Base-by-base conservation (phyloP, 2,888 invertebrate species). In the Metacarcinus magister region DNA sequence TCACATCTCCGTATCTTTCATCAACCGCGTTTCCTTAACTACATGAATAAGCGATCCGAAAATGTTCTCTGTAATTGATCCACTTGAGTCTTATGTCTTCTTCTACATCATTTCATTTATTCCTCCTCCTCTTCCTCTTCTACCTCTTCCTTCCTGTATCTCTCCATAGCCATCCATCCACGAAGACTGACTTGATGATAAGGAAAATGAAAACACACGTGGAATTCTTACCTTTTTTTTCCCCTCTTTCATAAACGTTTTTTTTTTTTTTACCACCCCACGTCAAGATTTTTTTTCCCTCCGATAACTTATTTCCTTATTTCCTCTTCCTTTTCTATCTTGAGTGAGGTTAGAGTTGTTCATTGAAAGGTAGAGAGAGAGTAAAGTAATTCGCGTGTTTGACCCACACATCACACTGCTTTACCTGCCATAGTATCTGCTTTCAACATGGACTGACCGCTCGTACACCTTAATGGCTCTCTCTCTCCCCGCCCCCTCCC, bases 11-110 rank as follows among this genome's bases (percentile, higher is more conserved):
- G 75, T 75, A n/a, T 28, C 75, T 23, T 75, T 75, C 23, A 75
- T 75, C n/a, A 75, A 23, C 75, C n/a, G 23, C 23, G n/a, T 28
- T 75, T 75, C 28, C 75, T 75, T 28, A 75, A 75, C 75, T 75
- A 75, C n/a, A 75, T 75, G 75, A 75, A 75, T 75, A 75, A 75
- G 75, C 75, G 8, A 75, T 75, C 75, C 28, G 75, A 67, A 75
- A 75, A 75, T n/a, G 75, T 28, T 75, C 28, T 19, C 75, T 75
- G n/a, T 7, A 23, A 75, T 75, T n/a, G 7, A 75, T 75, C 75
- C 23, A 75, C 28, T 75, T 10, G 54, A n/a, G 23, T 7, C 28
- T 75, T 75, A 75, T 28, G 23, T 75, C 75, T n/a, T n/a, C 28
- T n/a, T n/a, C 75, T 75, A 54, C 10, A 16, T 54, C 2, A 54